These are phyloP conservation scores for Carpatolechia fugitivella DNA, from an alignment of 2,888 invertebrate genomes.

Conservation along the genomic window DNA sequence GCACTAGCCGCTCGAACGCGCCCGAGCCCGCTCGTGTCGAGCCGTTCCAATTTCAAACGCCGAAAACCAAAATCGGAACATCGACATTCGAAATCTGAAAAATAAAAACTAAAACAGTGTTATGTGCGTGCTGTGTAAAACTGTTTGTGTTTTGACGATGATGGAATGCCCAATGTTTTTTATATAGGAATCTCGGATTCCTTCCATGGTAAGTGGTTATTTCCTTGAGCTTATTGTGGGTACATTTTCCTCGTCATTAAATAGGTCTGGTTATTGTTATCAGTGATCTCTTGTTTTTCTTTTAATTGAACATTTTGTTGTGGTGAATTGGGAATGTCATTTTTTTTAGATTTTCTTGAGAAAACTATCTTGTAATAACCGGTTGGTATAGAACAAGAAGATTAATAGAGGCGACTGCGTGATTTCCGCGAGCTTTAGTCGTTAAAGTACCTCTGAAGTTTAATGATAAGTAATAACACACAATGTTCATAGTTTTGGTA, in stretches of 20 bases:
- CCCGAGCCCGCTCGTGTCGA: constrained; percentile 1
- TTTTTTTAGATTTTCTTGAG: not conserved
- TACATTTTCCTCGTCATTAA: constrained; percentile 9
- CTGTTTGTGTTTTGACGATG: constrained; percentile 12
- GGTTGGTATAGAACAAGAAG: no score
- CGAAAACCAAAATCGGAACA: constrained; percentile 7
- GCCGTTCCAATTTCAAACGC: constrained; percentile 21
- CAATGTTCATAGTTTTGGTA: not conserved
- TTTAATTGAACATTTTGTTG: constrained; percentile 1
- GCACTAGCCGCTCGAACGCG: constrained; percentile 22
- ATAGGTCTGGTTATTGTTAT: constrained; percentile 14
- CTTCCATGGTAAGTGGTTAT: constrained; percentile 36
- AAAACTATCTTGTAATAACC: no score
- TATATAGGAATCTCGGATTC: constrained; percentile 34
- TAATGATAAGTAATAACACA: not conserved
- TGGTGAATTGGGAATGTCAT: not conserved
- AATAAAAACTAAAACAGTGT: constrained; percentile 10
- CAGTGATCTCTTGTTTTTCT: constrained; percentile 1
- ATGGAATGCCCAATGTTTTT: constrained; percentile 30
- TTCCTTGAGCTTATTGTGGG: not conserved
- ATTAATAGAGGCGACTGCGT: not conserved
- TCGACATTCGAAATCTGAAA: constrained; percentile 31
- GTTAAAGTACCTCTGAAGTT: not conserved
- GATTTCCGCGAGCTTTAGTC: no score
- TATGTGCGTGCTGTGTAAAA: constrained; percentile 14